A percentile compares a stretch with the other conserved stretches of the same genome.
These are phyloP conservation scores for Sipha maydis DNA, from an alignment of 2,888 invertebrate species.

Conservation along the genomic window DNA sequence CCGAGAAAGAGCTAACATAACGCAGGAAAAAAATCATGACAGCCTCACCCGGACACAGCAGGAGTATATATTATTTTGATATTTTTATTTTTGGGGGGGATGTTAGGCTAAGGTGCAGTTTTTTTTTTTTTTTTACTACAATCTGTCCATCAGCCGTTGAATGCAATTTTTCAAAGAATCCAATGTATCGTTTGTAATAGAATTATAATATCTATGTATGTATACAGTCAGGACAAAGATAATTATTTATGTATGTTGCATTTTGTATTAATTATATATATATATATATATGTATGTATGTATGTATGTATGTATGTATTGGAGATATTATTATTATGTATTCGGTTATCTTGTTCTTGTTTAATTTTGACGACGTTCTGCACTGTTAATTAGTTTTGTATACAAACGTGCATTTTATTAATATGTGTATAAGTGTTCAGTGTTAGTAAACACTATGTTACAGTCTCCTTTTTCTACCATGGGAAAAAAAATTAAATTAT, in stretches of 20 bases:
- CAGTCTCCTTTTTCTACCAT: constrained; percentile 66
- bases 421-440: constrained; percentile 61
- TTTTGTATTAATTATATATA: constrained; percentile 61
- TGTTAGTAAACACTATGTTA: constrained; percentile 63
- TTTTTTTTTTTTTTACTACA: constrained; percentile 51
- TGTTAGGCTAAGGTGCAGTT: constrained; percentile 58
- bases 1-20: constrained; percentile 59
- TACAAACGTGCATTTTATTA: constrained; percentile 62
- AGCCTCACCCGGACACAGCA: constrained; percentile 61
- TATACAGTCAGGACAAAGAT: constrained; percentile 58
- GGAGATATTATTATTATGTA: constrained; percentile 61
- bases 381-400: constrained; percentile 62
- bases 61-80: constrained; percentile 60
- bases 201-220: constrained; percentile 58
- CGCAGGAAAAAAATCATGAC: constrained; percentile 55
- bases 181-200: constrained; percentile 55
- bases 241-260: constrained; percentile 61
- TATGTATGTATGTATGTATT: background rate
- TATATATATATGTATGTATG: constrained; percentile 45
- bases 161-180: constrained; percentile 50
- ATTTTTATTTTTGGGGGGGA: constrained; percentile 48
- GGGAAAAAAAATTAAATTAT: constrained; percentile 65
- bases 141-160: constrained; percentile 62
- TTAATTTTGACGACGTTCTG: constrained; percentile 61
- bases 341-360: constrained; percentile 62